A percentile compares a stretch with the other conserved stretches of the same genome.
Conservation (phyloP, 2,888 invertebrate species). For the Thecocarcelia acutangulata region DNA sequence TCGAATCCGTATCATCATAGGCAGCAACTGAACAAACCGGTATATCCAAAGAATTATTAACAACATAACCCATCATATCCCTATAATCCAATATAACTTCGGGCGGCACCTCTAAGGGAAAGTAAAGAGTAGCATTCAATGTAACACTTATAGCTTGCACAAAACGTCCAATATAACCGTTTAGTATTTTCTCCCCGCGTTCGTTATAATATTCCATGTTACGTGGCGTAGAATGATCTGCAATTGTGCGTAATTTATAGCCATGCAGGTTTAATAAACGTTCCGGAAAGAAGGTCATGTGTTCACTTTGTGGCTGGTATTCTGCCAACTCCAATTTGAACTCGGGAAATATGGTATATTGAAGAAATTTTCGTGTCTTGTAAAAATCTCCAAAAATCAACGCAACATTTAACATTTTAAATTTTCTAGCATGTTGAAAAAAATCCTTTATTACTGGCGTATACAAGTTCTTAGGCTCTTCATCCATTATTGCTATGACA, state of each 20-base stretch:
- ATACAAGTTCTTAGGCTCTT: background rate
- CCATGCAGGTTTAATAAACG: conserved; percentile 51
- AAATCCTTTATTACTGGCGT: background rate
- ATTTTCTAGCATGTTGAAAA: conserved; percentile 3
- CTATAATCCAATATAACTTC: conserved; percentile 28
- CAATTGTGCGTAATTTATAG: conserved; percentile 54
- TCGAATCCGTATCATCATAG: background rate
- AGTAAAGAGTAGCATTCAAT: conserved; percentile 44
- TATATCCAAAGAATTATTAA: conserved; percentile 60
- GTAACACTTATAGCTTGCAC: conserved; percentile 37
- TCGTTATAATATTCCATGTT: conserved; percentile 59
- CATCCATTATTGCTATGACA: conserved; percentile 14
- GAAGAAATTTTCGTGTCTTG: conserved; percentile 17
- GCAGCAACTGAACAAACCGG: conserved; percentile 32
- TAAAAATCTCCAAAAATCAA: conserved; percentile 51
- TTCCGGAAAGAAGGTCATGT: conserved; percentile 19
- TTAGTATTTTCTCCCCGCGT: conserved; percentile 18
- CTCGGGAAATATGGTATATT: conserved; percentile 59
- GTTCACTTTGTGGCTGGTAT: background rate
- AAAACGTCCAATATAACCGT: conserved; percentile 57
- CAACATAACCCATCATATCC: conserved; percentile 31
- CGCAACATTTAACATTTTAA: conserved; percentile 59
- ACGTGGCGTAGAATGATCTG: conserved; percentile 55
- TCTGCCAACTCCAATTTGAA: conserved; percentile 34
- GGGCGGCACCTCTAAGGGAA: conserved; percentile 21